Percentiles rank a stretch among this genome's conserved stretches.
phyloP scores from a whole-genome alignment of 2,113 vertebrate genomes.

The Dipodomys merriami region DNA sequence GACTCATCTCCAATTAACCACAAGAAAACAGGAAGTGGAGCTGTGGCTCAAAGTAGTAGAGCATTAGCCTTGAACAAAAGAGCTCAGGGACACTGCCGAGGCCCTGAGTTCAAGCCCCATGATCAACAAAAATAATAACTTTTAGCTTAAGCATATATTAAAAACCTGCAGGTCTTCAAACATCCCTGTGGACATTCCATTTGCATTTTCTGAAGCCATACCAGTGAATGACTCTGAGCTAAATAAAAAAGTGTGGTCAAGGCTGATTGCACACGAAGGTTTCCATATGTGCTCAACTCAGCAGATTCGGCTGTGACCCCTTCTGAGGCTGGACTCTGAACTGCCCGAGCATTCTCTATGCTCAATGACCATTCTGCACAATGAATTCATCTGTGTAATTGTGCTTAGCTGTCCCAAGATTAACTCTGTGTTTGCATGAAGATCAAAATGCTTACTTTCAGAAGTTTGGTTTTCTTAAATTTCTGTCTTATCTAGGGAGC shows the following conservation, averaged over 20 bases:
- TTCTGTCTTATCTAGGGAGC: slow-evolving; percentile 77
- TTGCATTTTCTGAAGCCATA: slow-evolving; percentile 70
- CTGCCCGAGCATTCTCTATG: slow-evolving; percentile 83
- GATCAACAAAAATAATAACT: not conserved
- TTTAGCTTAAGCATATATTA: not conserved
- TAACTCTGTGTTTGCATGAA: slow-evolving; percentile 82
- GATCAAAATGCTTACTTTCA: slow-evolving; percentile 79
- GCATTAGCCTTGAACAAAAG: too few species aligned
- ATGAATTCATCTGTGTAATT: slow-evolving; percentile 89
- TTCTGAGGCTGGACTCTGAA: slow-evolving; percentile 80
- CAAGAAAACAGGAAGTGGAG: too few species aligned
- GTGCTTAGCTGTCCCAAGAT: slow-evolving; percentile 78
- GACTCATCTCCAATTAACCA: too few species aligned
- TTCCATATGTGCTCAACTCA: slow-evolving; percentile 78
- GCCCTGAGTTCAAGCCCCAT: too few species aligned
- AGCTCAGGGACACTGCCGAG: too few species aligned
- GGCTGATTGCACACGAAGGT: slow-evolving; percentile 73
- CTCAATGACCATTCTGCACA: slow-evolving; percentile 88
- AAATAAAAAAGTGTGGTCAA: slow-evolving; percentile 59
- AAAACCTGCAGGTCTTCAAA: not conserved
- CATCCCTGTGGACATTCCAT: not conserved
- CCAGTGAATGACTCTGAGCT: slow-evolving; percentile 49
- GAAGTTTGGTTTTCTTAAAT: slow-evolving; percentile 68
- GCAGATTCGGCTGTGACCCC: slow-evolving; percentile 79
- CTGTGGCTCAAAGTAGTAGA: too few species aligned